Evolutionary conservation across 2,888 invertebrate species (phyloP), one percentile per base, ranked within the genome.

Genomic region (Nomada fabriciana): DNA sequence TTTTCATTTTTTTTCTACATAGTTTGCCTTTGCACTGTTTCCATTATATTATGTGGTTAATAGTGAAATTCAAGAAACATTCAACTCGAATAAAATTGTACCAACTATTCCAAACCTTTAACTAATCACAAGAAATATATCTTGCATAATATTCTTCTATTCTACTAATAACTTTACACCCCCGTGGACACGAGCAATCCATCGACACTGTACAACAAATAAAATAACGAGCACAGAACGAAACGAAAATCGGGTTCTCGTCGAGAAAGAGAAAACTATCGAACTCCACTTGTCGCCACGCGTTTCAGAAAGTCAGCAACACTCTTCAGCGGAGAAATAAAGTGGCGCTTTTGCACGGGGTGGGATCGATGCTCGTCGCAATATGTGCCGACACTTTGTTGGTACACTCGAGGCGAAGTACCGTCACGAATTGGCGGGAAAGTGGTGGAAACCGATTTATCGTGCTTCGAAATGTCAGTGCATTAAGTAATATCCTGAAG

Each of bases 401-500:
- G 64, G 43, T 61, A 59, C 42, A 60, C 43, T 50, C 29, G 57
- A 36, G 52, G 72, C 76, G 75, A 60, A 71, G 60, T 53, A 64
- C 72, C 75, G 73, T 55, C 74, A 47, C 61, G 82, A 77, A 76
- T 82, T 71, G 76, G 64, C 80, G 73, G 76, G 61, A 77, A 64
- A 73, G 63, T 50, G 69, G 69, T 29, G 50, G 80, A 64, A 71
- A 53, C 53, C 70, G 86, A 86, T 86, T 86, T 86, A 86, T 84
- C 76, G 81, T 63, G 61, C 60, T 71, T 84, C 86, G 81, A 75
- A 69, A 84, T 60, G 86, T 84, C 81, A 65, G 69, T 84, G 84
- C 76, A 77, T 86, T 86, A 86, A 86, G 81, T 84, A 81, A 84
- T 86, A 86, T 81, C 78, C 86, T 64, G 72, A 75, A 70, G 74